Conservation (phyloP, 2,888 invertebrate genomes). For the Ceramica pisi region DNA sequence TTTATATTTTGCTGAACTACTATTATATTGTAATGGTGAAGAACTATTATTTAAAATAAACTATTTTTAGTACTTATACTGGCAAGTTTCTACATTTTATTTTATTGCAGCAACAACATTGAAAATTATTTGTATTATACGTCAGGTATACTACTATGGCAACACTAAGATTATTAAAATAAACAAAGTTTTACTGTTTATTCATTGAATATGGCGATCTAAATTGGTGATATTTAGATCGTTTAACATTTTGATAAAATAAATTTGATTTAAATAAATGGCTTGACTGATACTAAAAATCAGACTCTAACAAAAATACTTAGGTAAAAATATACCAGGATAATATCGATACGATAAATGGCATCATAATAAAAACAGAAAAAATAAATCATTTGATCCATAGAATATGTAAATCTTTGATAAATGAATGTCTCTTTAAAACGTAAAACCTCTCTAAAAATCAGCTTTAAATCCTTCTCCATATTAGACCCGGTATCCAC, state of each 20-base stretch:
- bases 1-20: constrained; percentile 29
- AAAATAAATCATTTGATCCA: background rate
- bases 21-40: constrained; percentile 14
- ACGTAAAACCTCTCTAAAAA: background rate
- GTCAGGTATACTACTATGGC: background rate
- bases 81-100: background rate
- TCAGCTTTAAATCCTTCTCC: background rate
- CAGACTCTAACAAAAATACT: background rate
- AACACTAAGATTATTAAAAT: background rate
- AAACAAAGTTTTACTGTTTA: no score
- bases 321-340: background rate
- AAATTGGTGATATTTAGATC: no score
- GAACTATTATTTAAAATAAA: constrained; percentile 42
- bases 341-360: background rate
- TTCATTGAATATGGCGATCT: no score
- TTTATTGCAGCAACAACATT: background rate
- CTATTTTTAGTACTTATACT: constrained; percentile 39
- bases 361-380: no score
- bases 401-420: background rate
- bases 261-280: no score
- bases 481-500: background rate
- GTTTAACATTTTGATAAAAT: no score
- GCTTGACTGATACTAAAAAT: no score
- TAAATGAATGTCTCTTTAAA: background rate
- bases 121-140: background rate